Conservation (phyloP, 2,113 vertebrate species). For the Podiceps cristatus region DNA sequence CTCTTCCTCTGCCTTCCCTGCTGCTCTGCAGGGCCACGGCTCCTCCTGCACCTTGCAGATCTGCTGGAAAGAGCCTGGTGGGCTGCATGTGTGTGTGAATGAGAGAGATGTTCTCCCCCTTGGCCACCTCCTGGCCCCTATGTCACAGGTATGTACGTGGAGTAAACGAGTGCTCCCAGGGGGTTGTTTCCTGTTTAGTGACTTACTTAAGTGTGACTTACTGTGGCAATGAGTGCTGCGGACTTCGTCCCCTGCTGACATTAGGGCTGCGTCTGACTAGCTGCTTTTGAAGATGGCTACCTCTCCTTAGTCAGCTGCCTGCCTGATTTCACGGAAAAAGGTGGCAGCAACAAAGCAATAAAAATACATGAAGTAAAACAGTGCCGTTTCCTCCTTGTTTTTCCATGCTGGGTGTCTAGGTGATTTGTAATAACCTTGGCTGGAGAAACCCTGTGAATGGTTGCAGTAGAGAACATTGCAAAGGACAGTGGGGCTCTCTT, state of each 20-base stretch:
- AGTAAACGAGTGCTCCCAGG: not conserved
- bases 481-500: not conserved
- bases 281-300: not conserved
- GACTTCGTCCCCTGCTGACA: not conserved
- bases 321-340: not conserved
- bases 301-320: not conserved
- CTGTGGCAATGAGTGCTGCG: not conserved
- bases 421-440: not conserved
- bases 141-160: rapidly evolving
- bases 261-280: not conserved
- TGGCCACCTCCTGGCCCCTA: not conserved
- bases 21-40: not conserved
- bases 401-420: not conserved
- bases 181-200: not conserved
- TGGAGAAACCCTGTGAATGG: not conserved
- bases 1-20: not conserved
- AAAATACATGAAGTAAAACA: not conserved
- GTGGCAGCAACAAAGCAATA: not conserved
- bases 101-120: not conserved
- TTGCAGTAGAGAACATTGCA: not conserved
- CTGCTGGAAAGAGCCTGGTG: not conserved
- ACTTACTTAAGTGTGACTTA: not conserved
- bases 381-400: not conserved
- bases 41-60: not conserved
- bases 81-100: not conserved